Conservation (phyloP, 2,113 vertebrate species). For the Corythoichthys haematopterus region DNA sequence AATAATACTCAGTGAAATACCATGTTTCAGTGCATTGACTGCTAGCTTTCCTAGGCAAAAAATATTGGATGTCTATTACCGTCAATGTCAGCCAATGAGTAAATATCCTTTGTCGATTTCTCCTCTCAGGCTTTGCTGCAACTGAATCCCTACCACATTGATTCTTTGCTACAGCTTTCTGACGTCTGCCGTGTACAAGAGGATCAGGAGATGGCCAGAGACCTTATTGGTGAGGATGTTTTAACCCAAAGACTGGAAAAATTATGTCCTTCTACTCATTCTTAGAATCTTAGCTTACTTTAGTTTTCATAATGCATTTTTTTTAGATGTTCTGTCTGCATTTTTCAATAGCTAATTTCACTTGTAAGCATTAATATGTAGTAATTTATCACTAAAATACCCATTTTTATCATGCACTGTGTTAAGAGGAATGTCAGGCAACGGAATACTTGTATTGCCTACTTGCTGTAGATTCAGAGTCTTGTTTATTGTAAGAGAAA, state of each 20-base stretch:
- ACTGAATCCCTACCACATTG: constrained; percentile 89
- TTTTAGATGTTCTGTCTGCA: neutral
- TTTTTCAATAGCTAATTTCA: neutral
- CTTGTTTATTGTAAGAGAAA: too few species aligned
- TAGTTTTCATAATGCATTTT: neutral
- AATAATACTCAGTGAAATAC: neutral
- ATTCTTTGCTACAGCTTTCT: constrained; percentile 92
- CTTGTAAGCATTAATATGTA: neutral
- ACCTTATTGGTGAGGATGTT: constrained; percentile 82
- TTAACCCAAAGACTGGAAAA: neutral
- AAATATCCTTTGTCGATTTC: neutral
- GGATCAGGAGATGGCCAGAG: constrained; percentile 96
- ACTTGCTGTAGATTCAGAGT: too few species aligned
- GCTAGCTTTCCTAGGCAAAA: too few species aligned
- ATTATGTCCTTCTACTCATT: neutral
- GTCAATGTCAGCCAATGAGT: neutral
- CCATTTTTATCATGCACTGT: too few species aligned
- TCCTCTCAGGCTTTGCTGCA: constrained; percentile 81
- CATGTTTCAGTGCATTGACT: too few species aligned
- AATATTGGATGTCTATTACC: too few species aligned
- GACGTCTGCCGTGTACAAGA: constrained; percentile 94
- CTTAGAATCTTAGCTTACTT: neutral
- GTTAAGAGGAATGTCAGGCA: too few species aligned
- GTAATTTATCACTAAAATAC: neutral
- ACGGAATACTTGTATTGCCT: too few species aligned